phyloP scores from a whole-genome alignment of 2,888 invertebrate genomes.

The Hydraecia micacea region DNA sequence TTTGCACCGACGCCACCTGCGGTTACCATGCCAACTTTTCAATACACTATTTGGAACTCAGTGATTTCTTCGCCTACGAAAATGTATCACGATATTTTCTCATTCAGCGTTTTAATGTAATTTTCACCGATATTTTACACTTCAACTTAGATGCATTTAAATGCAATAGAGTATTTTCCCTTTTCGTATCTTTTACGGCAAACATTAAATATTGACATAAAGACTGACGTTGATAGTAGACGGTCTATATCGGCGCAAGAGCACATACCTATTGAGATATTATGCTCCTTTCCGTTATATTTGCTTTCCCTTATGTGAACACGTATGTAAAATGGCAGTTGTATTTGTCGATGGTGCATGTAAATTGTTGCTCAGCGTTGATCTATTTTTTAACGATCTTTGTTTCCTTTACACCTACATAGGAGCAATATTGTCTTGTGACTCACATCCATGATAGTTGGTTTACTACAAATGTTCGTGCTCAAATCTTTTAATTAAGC shows the following conservation, averaged over 20 bases:
- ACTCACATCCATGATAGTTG: constrained; percentile 65
- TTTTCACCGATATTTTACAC: too few species aligned
- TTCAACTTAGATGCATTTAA: not conserved
- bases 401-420: constrained; percentile 61
- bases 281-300: not conserved
- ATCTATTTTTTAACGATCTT: constrained; percentile 57
- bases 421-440: constrained; percentile 62
- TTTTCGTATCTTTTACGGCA: constrained; percentile 32
- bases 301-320: constrained; percentile 4
- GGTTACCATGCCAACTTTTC: not conserved
- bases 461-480: constrained; percentile 68
- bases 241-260: constrained; percentile 1
- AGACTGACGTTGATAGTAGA: constrained; percentile 11
- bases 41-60: not conserved
- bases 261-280: not conserved
- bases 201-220: constrained; percentile 39
- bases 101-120: not conserved
- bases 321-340: not conserved
- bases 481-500: constrained; percentile 80
- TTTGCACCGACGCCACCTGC: too few species aligned
- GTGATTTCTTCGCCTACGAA: not conserved
- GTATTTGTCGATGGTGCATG: constrained; percentile 19
- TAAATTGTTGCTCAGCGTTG: constrained; percentile 38
- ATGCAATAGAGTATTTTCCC: constrained; percentile 17
- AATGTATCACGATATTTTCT: not conserved